Evolutionary conservation across 2,888 invertebrate genomes (phyloP), one percentile per base, ranked within the genome.

Genomic region (Melieria omissa): DNA sequence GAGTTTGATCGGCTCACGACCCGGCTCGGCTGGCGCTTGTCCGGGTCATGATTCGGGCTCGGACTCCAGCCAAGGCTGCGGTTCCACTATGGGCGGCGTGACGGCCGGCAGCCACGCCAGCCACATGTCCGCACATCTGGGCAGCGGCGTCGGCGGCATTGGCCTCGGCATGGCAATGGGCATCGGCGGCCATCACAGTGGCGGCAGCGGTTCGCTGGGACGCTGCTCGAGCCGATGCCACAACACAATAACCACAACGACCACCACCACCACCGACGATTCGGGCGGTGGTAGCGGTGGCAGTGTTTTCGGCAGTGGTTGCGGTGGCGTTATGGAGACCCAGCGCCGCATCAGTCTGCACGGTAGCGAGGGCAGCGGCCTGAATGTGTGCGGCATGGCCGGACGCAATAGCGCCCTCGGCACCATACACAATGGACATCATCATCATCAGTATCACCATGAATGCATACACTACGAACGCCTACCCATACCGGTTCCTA

Each of bases 391-490:
- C 69, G 76, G 80, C 72, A 68, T 70, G 62, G 82, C 83, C 68
- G 87, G 87, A 65, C 88, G 89, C 42, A 88, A 87, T 78, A 88
- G 88, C 74, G 86, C 85, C 12, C 80, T 86, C 10, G 86, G 86
- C 68, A 86, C 86, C 75, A 85, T 85, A 74, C 85, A 85, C 78
- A 86, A 86, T 76, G 86, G 86, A 5, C 84, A 84, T 57, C 83
- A 83, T 75, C 85, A 85, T 80, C 84, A 84, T 78, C 85, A 85
- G 75, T 86, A 85, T 80, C 87, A 87, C 80, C 86, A 86, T 76
- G 86, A 87, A 77, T 87, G 86, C 78, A 86, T 87, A 74, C 87
- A 87, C 79, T 87, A 87, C 73, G 87, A 87, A 75, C 82, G 87
- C 72, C 80, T 87, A 80, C 87, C 87, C 67, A 86, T 87, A 73